phyloP scores from a whole-genome alignment of 2,888 invertebrate species.

The Scelioninae gen. 2 region DNA sequence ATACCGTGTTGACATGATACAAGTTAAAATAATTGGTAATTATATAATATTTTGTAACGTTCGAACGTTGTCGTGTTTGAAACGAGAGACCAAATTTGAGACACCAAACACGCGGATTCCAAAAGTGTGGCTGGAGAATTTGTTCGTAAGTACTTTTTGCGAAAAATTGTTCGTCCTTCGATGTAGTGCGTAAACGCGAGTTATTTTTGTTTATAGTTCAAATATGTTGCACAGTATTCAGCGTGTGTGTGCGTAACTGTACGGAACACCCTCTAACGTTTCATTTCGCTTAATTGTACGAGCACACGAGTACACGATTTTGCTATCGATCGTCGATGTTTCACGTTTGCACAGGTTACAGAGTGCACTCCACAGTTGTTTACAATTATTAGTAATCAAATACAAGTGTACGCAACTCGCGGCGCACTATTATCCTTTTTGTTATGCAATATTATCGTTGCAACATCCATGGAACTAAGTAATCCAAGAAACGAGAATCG shows the following conservation, averaged over 20 bases:
- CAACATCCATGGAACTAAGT: neutral
- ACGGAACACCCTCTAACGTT: conserved; percentile 6
- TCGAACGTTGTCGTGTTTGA: no score
- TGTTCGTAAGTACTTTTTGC: no score
- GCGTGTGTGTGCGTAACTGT: no score
- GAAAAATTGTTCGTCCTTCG: neutral
- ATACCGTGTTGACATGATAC: no score
- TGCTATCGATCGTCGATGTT: conserved; percentile 15
- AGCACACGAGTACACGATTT: conserved; percentile 7
- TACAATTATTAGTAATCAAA: conserved; percentile 23
- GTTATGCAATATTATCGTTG: neutral
- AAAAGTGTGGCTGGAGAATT: no score
- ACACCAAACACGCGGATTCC: no score
- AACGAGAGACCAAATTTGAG: no score
- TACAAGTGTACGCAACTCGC: neutral
- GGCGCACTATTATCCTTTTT: neutral
- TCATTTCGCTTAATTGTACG: conserved; percentile 13
- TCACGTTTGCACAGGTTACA: conserved; percentile 3
- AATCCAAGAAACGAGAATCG: neutral
- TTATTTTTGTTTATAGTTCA: no score
- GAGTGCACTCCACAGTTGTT: neutral
- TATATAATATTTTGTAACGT: no score
- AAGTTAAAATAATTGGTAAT: no score
- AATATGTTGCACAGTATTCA: no score
- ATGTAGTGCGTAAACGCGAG: no score